A percentile compares a stretch with the other conserved stretches of the same genome.
These are phyloP conservation scores for Galleria mellonella DNA, from an alignment of 1,140 invertebrate species.

Conservation along the genomic window DNA sequence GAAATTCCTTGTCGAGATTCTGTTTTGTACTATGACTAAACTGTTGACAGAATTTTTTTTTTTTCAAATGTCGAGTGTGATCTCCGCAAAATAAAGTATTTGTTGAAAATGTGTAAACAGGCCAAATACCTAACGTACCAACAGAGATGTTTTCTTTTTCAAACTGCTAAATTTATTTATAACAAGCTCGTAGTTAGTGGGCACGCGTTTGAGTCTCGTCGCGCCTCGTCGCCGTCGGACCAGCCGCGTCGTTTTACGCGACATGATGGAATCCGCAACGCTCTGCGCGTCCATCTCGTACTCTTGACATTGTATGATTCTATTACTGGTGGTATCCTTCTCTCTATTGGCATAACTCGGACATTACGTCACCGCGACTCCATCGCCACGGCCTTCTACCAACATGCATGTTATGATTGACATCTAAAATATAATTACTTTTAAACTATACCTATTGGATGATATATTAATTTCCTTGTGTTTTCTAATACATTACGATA, in stretches of 20 bases:
- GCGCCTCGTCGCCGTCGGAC: not conserved
- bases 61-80: not conserved
- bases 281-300: constrained; percentile 29
- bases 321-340: constrained; percentile 33
- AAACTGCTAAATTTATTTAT: constrained; percentile 32
- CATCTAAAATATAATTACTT: not conserved
- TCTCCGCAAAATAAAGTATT: constrained; percentile 2
- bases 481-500: not conserved
- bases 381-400: constrained; percentile 5
- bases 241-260: constrained; percentile 21
- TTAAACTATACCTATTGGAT: not conserved
- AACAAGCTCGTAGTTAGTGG: constrained; percentile 19
- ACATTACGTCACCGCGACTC: constrained; percentile 29
- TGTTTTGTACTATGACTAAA: no score
- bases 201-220: no score
- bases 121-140: constrained; percentile 22
- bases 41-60: no score
- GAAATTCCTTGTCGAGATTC: no score
- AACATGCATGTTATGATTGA: not conserved
- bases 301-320: constrained; percentile 60
- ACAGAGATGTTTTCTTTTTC: constrained; percentile 27
- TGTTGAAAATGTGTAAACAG: constrained; percentile 15
- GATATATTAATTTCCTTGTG: not conserved
- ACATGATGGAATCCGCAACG: constrained; percentile 18
- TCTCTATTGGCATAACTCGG: constrained; percentile 38